These are phyloP conservation scores for Gila orcuttii DNA, from an alignment of 2,113 vertebrate genomes.

Conservation along the genomic window DNA sequence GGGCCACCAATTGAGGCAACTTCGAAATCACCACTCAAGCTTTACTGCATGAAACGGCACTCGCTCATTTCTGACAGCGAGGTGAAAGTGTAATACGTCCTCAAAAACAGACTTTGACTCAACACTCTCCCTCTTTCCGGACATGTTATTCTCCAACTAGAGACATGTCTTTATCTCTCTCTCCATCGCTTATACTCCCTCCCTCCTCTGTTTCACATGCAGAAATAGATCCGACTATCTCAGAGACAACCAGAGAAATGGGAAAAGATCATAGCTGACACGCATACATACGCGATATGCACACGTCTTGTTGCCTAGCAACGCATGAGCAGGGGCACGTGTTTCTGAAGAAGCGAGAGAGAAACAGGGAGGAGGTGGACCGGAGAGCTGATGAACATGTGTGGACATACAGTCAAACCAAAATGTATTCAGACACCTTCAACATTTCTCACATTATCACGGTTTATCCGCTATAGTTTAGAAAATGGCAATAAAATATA, in stretches of 20 bases:
- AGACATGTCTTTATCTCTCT: slow-evolving; percentile 61
- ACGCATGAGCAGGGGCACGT: slow-evolving; percentile 76
- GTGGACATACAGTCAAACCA: slow-evolving; percentile 40
- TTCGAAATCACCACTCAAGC: slow-evolving; percentile 28
- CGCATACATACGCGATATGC: slow-evolving; percentile 61
- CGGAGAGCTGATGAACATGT: slow-evolving; percentile 60
- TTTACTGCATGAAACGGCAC: slow-evolving; percentile 20
- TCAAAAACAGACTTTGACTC: slow-evolving; percentile 4
- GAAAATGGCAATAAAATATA: too few relatives aligned
- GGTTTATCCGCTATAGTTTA: too few relatives aligned
- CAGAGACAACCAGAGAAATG: slow-evolving; percentile 46
- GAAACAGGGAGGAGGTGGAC: slow-evolving; percentile 45
- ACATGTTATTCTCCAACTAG: slow-evolving; percentile 58
- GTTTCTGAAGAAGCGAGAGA: slow-evolving; percentile 67
- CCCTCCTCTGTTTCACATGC: slow-evolving; percentile 50
- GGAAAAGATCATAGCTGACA: slow-evolving; percentile 66
- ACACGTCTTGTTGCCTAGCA: slow-evolving; percentile 79
- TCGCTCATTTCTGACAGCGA: slow-evolving; percentile 12
- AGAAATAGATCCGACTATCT: slow-evolving; percentile 51
- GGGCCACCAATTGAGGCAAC: not conserved
- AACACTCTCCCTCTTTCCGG: slow-evolving; percentile 50
- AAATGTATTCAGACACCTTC: too few relatives aligned
- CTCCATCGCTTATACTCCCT: slow-evolving; percentile 20
- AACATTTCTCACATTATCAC: too few relatives aligned
- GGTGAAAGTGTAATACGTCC: slow-evolving; percentile 31